phyloP scores from a whole-genome alignment of 2,113 vertebrate species.

The Sylvia atricapilla region DNA sequence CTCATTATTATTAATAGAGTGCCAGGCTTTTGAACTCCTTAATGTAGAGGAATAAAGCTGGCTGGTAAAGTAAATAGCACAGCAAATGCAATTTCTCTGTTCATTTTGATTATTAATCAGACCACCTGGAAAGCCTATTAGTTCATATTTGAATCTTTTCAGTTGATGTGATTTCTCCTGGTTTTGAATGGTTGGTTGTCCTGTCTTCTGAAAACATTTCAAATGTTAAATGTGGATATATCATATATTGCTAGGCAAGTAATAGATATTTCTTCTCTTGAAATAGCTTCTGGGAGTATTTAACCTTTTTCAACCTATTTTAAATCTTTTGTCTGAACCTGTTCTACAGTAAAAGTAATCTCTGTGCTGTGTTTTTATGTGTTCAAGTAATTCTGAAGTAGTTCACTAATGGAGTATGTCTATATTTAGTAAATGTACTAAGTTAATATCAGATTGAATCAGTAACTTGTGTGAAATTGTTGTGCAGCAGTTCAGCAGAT shows the following conservation, averaged over 20 bases:
- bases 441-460: background rate
- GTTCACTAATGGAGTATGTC: background rate
- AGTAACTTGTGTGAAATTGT: background rate
- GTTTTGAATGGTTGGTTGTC: background rate
- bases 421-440: background rate
- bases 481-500: background rate
- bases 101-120: background rate
- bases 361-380: background rate
- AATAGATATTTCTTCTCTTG: background rate
- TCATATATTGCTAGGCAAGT: background rate
- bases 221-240: background rate
- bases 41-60: background rate
- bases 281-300: constrained; percentile 3
- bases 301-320: constrained; percentile 11
- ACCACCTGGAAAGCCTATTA: background rate
- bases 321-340: background rate
- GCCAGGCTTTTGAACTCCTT: background rate
- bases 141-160: background rate
- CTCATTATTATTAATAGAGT: background rate
- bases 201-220: background rate
- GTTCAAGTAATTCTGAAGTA: background rate
- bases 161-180: background rate
- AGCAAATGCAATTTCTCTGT: background rate
- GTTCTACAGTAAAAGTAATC: background rate
- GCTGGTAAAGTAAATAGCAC: background rate